These are phyloP conservation scores for Drosophila simulans DNA, from an alignment of 1,140 invertebrate genomes.

Conservation along the genomic window DNA sequence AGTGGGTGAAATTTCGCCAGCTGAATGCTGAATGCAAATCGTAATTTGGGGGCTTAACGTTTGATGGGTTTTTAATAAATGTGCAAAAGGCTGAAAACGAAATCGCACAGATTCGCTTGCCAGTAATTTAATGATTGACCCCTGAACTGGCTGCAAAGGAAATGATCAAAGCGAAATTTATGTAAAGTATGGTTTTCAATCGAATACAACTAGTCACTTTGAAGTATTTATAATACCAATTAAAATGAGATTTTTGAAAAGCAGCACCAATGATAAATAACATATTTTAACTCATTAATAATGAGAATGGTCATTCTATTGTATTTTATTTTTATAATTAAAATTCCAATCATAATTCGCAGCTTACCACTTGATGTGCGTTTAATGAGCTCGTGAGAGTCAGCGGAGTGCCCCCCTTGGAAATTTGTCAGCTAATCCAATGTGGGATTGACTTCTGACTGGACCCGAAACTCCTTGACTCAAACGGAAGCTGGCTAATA, in stretches of 20 bases:
- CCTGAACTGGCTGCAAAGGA: background rate
- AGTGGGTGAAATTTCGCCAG: slow-evolving; percentile 41
- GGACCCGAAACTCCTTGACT: slow-evolving; percentile 26
- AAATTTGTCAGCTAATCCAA: slow-evolving; percentile 66
- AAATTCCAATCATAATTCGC: slow-evolving; percentile 6
- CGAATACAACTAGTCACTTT: background rate
- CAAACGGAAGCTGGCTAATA: slow-evolving; percentile 66
- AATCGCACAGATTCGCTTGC: background rate
- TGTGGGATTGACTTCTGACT: slow-evolving; percentile 41
- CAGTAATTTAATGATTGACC: background rate
- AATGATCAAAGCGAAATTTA: background rate
- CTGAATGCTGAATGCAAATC: slow-evolving; percentile 50
- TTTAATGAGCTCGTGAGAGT: slow-evolving; percentile 47
- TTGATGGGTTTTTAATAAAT: slow-evolving; percentile 45
- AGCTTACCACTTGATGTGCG: slow-evolving; percentile 47
- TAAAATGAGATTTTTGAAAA: background rate
- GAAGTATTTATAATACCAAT: background rate
- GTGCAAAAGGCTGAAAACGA: background rate
- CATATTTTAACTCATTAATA: too few species aligned
- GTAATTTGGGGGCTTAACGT: slow-evolving; percentile 24
- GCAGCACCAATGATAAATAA: too few species aligned
- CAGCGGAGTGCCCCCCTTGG: background rate
- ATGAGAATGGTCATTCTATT: too few species aligned
- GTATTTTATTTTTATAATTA: too few species aligned
- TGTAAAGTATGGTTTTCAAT: background rate